phyloP scores from a whole-genome alignment of 2,797 vertebrate genomes.

The Luscinia megarhynchos region DNA sequence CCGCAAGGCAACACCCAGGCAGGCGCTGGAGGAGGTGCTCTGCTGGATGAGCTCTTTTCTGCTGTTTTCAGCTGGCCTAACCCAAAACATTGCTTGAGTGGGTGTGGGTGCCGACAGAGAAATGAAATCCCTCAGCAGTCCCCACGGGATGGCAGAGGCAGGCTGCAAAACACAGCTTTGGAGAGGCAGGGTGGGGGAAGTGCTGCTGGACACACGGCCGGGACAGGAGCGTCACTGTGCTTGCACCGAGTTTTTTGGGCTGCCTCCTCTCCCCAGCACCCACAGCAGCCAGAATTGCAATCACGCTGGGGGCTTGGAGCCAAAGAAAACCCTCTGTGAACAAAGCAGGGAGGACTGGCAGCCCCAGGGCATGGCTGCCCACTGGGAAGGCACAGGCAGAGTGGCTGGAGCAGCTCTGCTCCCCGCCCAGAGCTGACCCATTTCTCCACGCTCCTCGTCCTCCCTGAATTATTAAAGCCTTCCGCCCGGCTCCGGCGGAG shows the following conservation, averaged over 20 bases:
- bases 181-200: not conserved
- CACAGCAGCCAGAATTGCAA: not conserved
- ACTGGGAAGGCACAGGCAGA: rapidly evolving
- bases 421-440: not conserved
- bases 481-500: not conserved
- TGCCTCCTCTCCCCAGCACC: not conserved
- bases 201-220: not conserved
- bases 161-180: slow-evolving; percentile 9
- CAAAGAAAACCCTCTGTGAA: not conserved
- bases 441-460: not conserved
- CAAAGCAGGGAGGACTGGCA: not conserved
- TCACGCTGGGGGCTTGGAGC: rapidly evolving
- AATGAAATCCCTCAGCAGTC: not conserved
- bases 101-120: slow-evolving; percentile 52
- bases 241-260: rapidly evolving
- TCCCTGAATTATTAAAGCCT: slow-evolving; percentile 51
- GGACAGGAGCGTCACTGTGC: not conserved
- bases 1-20: not conserved
- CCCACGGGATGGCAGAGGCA: not conserved
- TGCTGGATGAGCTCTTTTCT: not conserved
- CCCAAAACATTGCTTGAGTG: slow-evolving; percentile 53
- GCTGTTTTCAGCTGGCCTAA: slow-evolving; percentile 35
- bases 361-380: not conserved
- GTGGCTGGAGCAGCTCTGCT: not conserved
- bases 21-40: not conserved